Evolutionary conservation across 2,113 vertebrate genomes (phyloP).

Genomic region (Sisor rabdophorus): DNA sequence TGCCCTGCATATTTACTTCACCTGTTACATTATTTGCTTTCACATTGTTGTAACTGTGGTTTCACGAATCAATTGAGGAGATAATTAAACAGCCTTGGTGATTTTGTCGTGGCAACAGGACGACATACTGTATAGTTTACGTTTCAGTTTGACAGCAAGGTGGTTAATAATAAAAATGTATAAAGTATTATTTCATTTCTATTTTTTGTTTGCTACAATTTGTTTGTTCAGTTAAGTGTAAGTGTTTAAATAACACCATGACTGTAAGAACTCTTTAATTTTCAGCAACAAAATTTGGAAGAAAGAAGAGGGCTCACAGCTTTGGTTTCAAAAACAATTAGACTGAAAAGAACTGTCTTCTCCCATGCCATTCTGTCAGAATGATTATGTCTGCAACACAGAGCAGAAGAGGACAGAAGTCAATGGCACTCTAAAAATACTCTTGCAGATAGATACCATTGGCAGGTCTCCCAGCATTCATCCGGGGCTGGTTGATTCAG

Average conservation of each 20-base stretch:
- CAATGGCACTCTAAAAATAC: slow-evolving; percentile 51
- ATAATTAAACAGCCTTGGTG: slow-evolving; percentile 14
- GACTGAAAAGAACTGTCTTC: slow-evolving; percentile 37
- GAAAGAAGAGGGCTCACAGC: slow-evolving; percentile 23
- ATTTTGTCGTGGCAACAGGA: not conserved
- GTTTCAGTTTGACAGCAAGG: not conserved
- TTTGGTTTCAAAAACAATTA: slow-evolving; percentile 43
- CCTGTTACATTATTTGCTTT: slow-evolving; percentile 13
- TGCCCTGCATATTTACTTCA: slow-evolving; percentile 25
- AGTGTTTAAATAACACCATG: not conserved
- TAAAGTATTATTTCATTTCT: not conserved
- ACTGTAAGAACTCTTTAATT: slow-evolving; percentile 2
- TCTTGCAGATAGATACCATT: slow-evolving; percentile 33
- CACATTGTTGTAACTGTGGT: slow-evolving; percentile 17
- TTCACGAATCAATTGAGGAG: slow-evolving; percentile 31
- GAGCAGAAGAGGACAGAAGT: slow-evolving; percentile 31
- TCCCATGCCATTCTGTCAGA: slow-evolving; percentile 42
- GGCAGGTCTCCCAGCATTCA: slow-evolving; percentile 37
- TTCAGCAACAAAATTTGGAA: not conserved
- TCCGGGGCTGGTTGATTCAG: slow-evolving; percentile 39
- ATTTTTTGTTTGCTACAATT: slow-evolving; percentile 5
- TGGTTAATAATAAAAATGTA: slow-evolving; percentile 1
- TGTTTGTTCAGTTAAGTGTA: not conserved
- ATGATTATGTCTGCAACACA: slow-evolving; percentile 41
- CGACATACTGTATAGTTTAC: not conserved